These are phyloP conservation scores for Nannoperca australis DNA, from an alignment of 2,797 vertebrate species.

Conservation along the genomic window DNA sequence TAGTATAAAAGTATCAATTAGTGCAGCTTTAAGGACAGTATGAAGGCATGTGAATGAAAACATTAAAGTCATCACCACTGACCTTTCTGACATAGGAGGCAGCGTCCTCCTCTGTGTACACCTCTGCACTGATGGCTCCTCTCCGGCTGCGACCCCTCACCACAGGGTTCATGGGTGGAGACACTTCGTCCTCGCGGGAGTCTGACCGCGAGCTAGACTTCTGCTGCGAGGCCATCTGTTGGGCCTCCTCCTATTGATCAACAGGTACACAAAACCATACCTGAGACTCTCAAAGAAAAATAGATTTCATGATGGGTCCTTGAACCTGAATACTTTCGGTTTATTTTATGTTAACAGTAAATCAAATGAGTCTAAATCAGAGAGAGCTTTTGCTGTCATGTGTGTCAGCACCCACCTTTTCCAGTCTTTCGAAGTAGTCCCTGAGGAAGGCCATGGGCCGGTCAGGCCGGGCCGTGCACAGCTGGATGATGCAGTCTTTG, in stretches of 20 bases:
- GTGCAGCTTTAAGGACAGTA: not conserved
- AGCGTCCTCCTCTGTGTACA: slow-evolving; percentile 94
- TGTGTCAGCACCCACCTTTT: slow-evolving; percentile 83
- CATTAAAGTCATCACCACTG: not conserved
- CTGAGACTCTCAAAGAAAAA: not conserved
- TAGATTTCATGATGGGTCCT: not conserved
- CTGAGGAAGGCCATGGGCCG: slow-evolving; percentile 92
- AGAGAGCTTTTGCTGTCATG: not conserved
- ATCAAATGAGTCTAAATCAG: not conserved
- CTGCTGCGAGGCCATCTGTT: slow-evolving; percentile 89
- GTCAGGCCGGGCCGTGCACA: slow-evolving; percentile 90
- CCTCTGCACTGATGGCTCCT: slow-evolving; percentile 94
- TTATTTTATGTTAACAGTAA: not conserved
- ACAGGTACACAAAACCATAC: not conserved
- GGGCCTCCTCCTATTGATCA: slow-evolving; percentile 88
- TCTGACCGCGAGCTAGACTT: slow-evolving; percentile 89
- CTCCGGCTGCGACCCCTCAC: slow-evolving; percentile 91
- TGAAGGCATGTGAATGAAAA: not conserved
- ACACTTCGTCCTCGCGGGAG: slow-evolving; percentile 93
- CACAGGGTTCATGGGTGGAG: slow-evolving; percentile 93
- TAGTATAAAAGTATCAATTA: not conserved
- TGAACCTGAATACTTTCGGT: not conserved
- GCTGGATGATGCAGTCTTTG: slow-evolving; percentile 93
- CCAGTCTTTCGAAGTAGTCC: slow-evolving; percentile 91
- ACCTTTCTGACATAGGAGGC: slow-evolving; percentile 95